Conservation (phyloP, 2,888 invertebrate species). For the Dorcus parallelipipedus region DNA sequence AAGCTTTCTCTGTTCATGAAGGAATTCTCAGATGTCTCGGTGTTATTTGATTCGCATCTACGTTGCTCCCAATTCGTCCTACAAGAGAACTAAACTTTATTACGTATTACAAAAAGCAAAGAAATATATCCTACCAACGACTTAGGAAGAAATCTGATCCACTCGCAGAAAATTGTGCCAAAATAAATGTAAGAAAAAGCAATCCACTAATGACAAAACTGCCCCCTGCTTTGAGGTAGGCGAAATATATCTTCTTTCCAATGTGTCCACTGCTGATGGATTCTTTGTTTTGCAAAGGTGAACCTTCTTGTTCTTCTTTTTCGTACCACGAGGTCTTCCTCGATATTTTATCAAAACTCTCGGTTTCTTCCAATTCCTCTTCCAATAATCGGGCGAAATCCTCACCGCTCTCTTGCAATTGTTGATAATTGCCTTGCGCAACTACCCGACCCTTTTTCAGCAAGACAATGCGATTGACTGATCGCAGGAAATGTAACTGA, state of each 20-base stretch:
- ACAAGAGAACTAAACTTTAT: constrained; percentile 15
- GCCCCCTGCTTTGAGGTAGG: constrained; percentile 72
- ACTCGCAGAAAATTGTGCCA: constrained; percentile 69
- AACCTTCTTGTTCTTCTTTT: constrained; percentile 35
- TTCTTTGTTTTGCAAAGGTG: constrained; percentile 53
- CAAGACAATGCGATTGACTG: constrained; percentile 51
- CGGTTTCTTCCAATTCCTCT: constrained; percentile 43
- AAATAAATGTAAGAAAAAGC: constrained; percentile 60
- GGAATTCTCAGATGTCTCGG: background rate
- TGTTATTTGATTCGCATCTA: constrained; percentile 19
- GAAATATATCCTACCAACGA: constrained; percentile 58
- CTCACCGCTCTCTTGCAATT: constrained; percentile 64
- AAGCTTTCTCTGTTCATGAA: constrained; percentile 5
- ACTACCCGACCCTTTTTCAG: constrained; percentile 55
- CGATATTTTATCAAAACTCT: constrained; percentile 30
- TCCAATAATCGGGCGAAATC: constrained; percentile 69
- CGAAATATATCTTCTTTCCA: constrained; percentile 54
- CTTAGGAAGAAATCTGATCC: constrained; percentile 76
- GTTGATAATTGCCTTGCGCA: constrained; percentile 63
- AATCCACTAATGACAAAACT: constrained; percentile 58
- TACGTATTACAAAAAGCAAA: background rate
- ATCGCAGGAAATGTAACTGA: constrained; percentile 59
- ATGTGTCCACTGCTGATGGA: constrained; percentile 58
- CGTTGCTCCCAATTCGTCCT: constrained; percentile 42
- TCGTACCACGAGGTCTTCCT: constrained; percentile 32